A percentile compares a stretch with the other conserved stretches of the same genome.
phyloP scores from a whole-genome alignment of 2,888 invertebrate genomes.

The Sarcophaga caerulescens region DNA sequence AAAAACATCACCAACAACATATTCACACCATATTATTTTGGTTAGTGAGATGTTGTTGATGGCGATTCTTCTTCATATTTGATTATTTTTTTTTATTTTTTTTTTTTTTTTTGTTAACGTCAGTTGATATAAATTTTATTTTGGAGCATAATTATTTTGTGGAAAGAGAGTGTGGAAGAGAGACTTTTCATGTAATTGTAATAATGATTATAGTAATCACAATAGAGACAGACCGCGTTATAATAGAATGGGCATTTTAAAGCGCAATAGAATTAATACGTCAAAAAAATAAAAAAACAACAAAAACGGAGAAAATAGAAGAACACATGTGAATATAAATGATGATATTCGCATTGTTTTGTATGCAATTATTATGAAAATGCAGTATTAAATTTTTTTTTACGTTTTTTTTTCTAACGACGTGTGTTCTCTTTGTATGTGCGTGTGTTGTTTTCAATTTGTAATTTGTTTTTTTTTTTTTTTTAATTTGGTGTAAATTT shows the following conservation, averaged over 20 bases:
- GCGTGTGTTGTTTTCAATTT: constrained; percentile 47
- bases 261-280: constrained; percentile 52
- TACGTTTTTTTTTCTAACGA: background rate
- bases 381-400: background rate
- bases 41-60: constrained; percentile 37
- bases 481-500: background rate
- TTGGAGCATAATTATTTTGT: constrained; percentile 5
- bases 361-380: constrained; percentile 39
- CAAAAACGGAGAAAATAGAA: constrained; percentile 19
- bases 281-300: constrained; percentile 34
- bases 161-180: constrained; percentile 2
- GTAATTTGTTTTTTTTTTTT: constrained; percentile 16
- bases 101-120: constrained; percentile 34
- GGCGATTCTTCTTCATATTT: constrained; percentile 30
- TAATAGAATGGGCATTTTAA: constrained; percentile 40
- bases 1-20: constrained; percentile 55
- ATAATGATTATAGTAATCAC: constrained; percentile 15
- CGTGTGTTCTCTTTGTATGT: constrained; percentile 18
- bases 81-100: constrained; percentile 37
- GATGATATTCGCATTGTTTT: constrained; percentile 48
- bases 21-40: constrained; percentile 51
- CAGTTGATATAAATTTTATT: constrained; percentile 38
- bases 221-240: constrained; percentile 17
- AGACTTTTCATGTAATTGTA: constrained; percentile 28
- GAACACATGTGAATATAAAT: constrained; percentile 30